Evolutionary conservation across 2,888 invertebrate species (phyloP).

Genomic region (Lasius fuliginosus): DNA sequence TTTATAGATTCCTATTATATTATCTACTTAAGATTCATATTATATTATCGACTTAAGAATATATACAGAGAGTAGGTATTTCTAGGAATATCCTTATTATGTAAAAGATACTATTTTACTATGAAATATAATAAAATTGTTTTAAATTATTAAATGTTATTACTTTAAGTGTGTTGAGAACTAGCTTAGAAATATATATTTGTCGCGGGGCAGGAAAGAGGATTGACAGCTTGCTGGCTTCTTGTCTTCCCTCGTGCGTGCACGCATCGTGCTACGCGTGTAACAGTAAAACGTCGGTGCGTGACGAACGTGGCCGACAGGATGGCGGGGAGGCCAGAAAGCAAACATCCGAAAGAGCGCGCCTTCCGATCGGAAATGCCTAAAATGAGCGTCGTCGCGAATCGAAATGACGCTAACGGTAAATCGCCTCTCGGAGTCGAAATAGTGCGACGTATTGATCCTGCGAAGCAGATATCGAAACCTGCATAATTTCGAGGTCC

Average conservation of each 20-base stretch:
- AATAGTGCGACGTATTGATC: constrained; percentile 7
- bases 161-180: neutral
- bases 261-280: constrained; percentile 25
- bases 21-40: neutral
- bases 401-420: constrained; percentile 75
- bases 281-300: constrained; percentile 72
- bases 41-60: constrained; percentile 3
- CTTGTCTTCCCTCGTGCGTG: constrained; percentile 47
- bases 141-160: neutral
- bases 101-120: neutral
- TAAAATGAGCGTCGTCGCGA: constrained; percentile 69
- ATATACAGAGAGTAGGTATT: neutral
- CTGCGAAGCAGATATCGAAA: constrained; percentile 19
- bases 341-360: constrained; percentile 40
- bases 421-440: constrained; percentile 12
- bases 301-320: constrained; percentile 42
- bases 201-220: neutral
- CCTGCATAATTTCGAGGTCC: constrained; percentile 34
- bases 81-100: neutral
- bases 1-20: neutral
- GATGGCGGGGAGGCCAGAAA: constrained; percentile 29
- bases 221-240: constrained; percentile 1
- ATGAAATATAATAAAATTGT: neutral
- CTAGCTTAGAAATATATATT: neutral
- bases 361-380: constrained; percentile 78